Base-by-base conservation (phyloP, 2,113 vertebrate species). In the Poicephalus meyeri region DNA sequence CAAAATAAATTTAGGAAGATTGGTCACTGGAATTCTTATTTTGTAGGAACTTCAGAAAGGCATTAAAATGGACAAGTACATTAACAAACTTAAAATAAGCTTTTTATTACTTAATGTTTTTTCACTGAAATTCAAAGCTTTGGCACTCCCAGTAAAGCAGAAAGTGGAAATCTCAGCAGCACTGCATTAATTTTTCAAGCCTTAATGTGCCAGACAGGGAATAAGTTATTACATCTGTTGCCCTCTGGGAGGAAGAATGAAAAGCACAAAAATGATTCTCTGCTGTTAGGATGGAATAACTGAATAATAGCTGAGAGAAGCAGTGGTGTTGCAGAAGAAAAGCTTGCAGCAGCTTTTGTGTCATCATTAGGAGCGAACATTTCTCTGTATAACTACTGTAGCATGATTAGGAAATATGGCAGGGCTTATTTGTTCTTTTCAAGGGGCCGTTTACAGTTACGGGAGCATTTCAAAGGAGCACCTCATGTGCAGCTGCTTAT, bases 191-290 rank as follows among this genome's bases (percentile, higher is more conserved):
- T 97, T 97, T 97, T 97, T 96, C 96, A 97, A 96, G 95, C 83
- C 83, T 92, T 97, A 97, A 97, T 97, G 96, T 95, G 96, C 96
- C 89, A 97, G 97, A 95, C 93, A 95, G 94, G 93, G 96, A 97
- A 97, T 97, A 97, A 97, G 91, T 97, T 97, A 97, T 97, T 97
- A 97, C 95, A 96, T 97, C 96, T 97, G 92, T 96, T 97, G 96
- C 96, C 96, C 97, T 97, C 97, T 97, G 97, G 97, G 96, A 97
- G 93, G 86, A 95, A 95, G 92, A 96, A 97, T 97, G 96, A 97
- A 97, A 97, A 97, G 95, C 94, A 89, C 95, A 95, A 41, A 96
- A 97, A 95, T 89, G 44, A 93, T 94, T 97, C 91, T 93, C 53
- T 0, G 1, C 93, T 80, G 77, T 97, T 96, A 95, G 93, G 87